Evolutionary conservation across 2,888 invertebrate species (phyloP).

Genomic region (Cheiracanthium punctorium): DNA sequence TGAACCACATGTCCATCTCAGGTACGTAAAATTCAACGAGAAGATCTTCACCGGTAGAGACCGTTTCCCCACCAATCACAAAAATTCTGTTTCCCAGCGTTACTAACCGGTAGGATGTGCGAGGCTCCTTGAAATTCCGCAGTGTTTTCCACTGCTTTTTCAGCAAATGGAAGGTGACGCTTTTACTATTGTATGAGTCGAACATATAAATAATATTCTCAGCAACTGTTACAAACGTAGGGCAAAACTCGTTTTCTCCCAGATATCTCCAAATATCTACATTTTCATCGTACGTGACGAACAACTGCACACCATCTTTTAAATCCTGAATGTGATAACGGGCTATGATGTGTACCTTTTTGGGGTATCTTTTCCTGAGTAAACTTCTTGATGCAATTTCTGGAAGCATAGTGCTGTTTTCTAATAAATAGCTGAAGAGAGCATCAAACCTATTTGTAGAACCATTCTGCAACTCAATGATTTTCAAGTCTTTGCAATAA

Average conservation of each 20-base stretch:
- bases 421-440: not conserved
- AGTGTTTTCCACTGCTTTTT: not conserved
- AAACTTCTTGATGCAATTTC: too few relatives aligned
- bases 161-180: not conserved
- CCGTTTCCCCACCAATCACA: slow-evolving; percentile 8
- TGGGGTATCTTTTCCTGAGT: not conserved
- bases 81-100: slow-evolving; percentile 1
- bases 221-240: slow-evolving; percentile 3
- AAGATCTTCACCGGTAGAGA: not conserved
- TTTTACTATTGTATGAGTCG: slow-evolving; percentile 17
- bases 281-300: slow-evolving; percentile 14
- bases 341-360: not conserved
- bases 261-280: slow-evolving; percentile 32
- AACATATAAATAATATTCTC: slow-evolving; percentile 29
- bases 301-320: not conserved
- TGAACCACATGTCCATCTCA: not conserved
- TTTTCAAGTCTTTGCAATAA: not conserved
- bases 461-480: too few relatives aligned
- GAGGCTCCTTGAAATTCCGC: not conserved
- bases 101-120: slow-evolving; percentile 6
- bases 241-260: not conserved
- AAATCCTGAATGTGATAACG: not conserved
- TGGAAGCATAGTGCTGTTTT: too few relatives aligned
- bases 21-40: slow-evolving; percentile 26
- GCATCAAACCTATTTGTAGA: too few relatives aligned